Evolutionary conservation across 2,113 vertebrate species (phyloP), one percentile per base, ranked within the genome.

Genomic region (Crotalus helleri): DNA sequence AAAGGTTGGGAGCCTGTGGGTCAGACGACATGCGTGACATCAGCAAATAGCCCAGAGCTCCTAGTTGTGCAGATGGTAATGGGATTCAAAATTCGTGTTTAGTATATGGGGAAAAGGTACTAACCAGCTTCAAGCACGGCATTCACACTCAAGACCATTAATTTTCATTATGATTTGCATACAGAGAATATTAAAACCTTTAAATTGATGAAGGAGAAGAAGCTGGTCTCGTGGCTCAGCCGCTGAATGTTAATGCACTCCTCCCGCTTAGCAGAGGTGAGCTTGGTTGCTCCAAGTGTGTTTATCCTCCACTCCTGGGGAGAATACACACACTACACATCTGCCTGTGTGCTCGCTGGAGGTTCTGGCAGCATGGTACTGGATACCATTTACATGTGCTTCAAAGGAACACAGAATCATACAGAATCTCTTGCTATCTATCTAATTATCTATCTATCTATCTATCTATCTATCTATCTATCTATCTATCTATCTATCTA

Each of bases 161-260:
- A 96, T 96, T 97, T 90, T 96, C 96, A 96, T 95, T 97, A 96
- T 85, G 94, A 90, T 95, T 97, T 96, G 92, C 95, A 93, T 97
- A 94, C 55, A 96, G 90, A 96, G 92, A 91, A 97, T 93, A 95
- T 96, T 96, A 96, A 96, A 94, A 95, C 96, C 69, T 95, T 97
- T 97, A 97, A 93, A 95, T 96, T 96, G 95, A 95, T 96, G 93
- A 97, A 96, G 91, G 81, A 96, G 91, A 94, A 93, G 21, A 15
- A 15, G 51, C 61, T 64, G 95, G 91, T 59, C 91, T 93, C 61
- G 94, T 95, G 87, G 93, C 94, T 95, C n/a, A 92, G 26, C 88
- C 97, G 93, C 23, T 93, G 94, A 92, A 95, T 96, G 87, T 92
- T 94, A 96, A 96, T 96, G 21, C 1, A 61, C 11, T 85, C 93